These are phyloP conservation scores for Aythya baeri DNA, from an alignment of 2,113 vertebrate species.

Conservation along the genomic window DNA sequence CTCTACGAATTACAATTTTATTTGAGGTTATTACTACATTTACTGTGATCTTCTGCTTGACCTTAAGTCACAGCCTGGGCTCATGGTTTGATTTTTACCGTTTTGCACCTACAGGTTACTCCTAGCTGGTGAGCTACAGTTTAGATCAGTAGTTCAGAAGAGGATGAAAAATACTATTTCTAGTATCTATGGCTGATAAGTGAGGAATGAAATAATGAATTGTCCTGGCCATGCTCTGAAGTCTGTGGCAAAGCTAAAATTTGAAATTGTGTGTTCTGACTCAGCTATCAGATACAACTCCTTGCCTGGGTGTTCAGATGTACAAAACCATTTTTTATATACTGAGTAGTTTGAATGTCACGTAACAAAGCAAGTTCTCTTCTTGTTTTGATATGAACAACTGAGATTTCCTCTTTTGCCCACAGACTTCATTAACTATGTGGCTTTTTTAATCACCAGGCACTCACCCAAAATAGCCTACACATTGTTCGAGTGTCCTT, in stretches of 20 bases:
- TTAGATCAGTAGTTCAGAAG: neutral
- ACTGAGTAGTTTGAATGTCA: neutral
- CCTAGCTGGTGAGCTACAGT: neutral
- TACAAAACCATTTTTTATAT: neutral
- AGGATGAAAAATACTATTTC: neutral
- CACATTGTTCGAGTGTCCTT: neutral
- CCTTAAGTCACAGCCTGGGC: neutral
- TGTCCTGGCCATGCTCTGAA: neutral
- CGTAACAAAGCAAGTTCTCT: neutral
- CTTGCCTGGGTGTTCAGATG: neutral
- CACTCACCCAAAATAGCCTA: constrained; percentile 5
- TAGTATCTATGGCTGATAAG: neutral
- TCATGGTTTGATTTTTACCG: neutral
- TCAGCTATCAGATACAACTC: neutral
- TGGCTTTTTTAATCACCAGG: constrained; percentile 24
- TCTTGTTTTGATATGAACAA: neutral
- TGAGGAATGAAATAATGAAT: neutral
- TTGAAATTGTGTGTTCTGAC: neutral
- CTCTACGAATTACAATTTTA: neutral
- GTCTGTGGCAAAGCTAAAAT: neutral
- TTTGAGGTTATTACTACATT: neutral
- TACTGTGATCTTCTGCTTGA: neutral
- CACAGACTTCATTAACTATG: neutral
- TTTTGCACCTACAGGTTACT: neutral
- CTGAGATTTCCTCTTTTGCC: neutral